phyloP scores from a whole-genome alignment of 2,797 vertebrate species.

The Cyclopterus lumpus region DNA sequence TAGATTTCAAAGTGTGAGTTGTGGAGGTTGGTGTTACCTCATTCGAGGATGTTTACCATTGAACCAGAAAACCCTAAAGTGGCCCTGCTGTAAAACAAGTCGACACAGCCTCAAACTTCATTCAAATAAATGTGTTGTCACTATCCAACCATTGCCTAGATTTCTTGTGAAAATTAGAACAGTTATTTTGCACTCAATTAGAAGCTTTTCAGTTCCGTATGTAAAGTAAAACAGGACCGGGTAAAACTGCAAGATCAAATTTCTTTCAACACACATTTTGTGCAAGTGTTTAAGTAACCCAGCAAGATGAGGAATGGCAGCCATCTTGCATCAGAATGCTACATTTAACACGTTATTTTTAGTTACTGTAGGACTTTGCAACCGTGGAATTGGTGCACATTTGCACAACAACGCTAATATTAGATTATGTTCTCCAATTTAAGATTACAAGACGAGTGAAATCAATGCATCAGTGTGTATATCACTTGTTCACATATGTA shows the following conservation, averaged over 20 bases:
- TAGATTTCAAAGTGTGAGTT: slow-evolving; percentile 56
- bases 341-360: slow-evolving; percentile 29
- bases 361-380: background rate
- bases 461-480: background rate
- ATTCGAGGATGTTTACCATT: slow-evolving; percentile 43
- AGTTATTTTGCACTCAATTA: background rate
- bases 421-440: background rate
- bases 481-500: slow-evolving; percentile 25
- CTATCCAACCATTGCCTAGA: slow-evolving; percentile 16
- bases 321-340: slow-evolving; percentile 35
- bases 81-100: slow-evolving; percentile 59
- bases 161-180: background rate
- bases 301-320: background rate
- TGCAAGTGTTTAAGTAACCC: background rate
- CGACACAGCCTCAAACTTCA: slow-evolving; percentile 45
- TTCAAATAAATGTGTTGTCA: slow-evolving; percentile 67
- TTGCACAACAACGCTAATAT: no score
- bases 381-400: background rate
- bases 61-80: slow-evolving; percentile 34
- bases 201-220: background rate
- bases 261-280: background rate
- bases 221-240: background rate
- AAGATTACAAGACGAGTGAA: background rate
- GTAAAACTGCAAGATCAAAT: background rate
- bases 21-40: slow-evolving; percentile 52